A percentile compares a stretch with the other conserved stretches of the same genome.
These are phyloP conservation scores for Corvus cornix DNA, from an alignment of 2,113 vertebrate genomes.

Conservation along the genomic window DNA sequence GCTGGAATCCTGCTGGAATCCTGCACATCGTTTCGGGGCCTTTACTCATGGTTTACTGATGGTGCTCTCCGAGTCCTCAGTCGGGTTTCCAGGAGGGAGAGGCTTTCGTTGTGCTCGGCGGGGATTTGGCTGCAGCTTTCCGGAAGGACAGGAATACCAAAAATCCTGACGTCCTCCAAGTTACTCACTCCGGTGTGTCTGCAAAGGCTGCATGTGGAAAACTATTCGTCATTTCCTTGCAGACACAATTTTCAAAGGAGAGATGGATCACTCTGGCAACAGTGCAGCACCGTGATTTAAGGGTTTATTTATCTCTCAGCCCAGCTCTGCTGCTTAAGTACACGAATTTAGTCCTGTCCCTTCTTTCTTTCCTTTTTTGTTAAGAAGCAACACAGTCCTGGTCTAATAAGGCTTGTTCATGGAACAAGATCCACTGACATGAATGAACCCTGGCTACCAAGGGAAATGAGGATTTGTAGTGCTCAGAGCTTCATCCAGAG, in stretches of 20 bases:
- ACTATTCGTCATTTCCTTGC: constrained; percentile 49
- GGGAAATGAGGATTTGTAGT: background rate
- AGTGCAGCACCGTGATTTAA: background rate
- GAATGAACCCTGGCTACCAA: background rate
- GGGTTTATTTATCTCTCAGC: constrained; percentile 47
- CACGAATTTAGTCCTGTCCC: background rate
- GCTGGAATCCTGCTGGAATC: background rate
- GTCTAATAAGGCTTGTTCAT: background rate
- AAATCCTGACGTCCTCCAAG: background rate
- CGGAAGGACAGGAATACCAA: background rate
- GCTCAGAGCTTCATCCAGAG: background rate
- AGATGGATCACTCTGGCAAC: constrained; percentile 24
- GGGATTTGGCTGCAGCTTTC: background rate
- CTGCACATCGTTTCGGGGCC: background rate
- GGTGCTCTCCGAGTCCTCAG: background rate
- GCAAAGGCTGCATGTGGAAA: constrained; percentile 19
- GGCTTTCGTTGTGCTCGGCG: background rate
- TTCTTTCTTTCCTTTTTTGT: constrained; percentile 23
- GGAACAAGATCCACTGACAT: background rate
- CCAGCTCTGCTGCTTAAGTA: background rate
- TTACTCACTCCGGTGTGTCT: constrained; percentile 9
- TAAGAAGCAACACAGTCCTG: background rate
- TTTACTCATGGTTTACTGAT: constrained; percentile 6
- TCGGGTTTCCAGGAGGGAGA: background rate
- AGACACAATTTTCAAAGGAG: constrained; percentile 20